Base-by-base conservation (phyloP, 1,140 invertebrate species). In the Caerostris darwini region DNA sequence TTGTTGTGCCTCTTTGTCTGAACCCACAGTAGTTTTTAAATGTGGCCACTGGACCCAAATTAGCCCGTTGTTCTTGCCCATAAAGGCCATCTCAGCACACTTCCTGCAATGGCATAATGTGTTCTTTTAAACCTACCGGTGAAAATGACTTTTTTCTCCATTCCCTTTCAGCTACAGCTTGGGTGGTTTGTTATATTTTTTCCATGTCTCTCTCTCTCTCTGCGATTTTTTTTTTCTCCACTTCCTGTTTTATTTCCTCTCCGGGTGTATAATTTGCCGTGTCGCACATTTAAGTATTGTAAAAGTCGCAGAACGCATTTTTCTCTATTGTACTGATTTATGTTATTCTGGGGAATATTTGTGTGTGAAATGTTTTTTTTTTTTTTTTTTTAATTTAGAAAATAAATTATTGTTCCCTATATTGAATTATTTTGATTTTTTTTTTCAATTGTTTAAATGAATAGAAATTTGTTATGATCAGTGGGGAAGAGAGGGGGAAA, bases 21-120 rank as follows among this genome's bases (percentile, higher is more conserved):
- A 85, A 81, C 90, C 81, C 81, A 92, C 81, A 12, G 34, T 50
- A 10, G 77, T 85, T 92, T 92, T 92, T 83, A 85, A 92, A 92
- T 81, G 57, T 82, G 90, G 56, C 10, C 89, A 91, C 56, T 58
- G 57, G 58, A 61, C 81, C 81, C 50, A 67, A 56, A 92, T 83
- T 57, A 92, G 34, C 8, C 89, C 71, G 77, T 85, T 92, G 90
- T 92, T 92, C 82, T 81, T 58, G 90, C 17, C 54, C 34, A 81
- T 59, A 77, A 92, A 61, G 77, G 54, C 82, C 90, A 77, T 77
- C 82, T 71, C 82, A 19, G 59, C 90, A 67, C 77, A 92, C 90
- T 77, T 91, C 90, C 90, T 91, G 69, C 90, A 90, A 82, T 81
- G 89, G 69, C 19, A 81, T 19, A 81, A 90, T 90, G 71, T 10